phyloP scores from a whole-genome alignment of 2,888 invertebrate species.

The Mythimna albipuncta region DNA sequence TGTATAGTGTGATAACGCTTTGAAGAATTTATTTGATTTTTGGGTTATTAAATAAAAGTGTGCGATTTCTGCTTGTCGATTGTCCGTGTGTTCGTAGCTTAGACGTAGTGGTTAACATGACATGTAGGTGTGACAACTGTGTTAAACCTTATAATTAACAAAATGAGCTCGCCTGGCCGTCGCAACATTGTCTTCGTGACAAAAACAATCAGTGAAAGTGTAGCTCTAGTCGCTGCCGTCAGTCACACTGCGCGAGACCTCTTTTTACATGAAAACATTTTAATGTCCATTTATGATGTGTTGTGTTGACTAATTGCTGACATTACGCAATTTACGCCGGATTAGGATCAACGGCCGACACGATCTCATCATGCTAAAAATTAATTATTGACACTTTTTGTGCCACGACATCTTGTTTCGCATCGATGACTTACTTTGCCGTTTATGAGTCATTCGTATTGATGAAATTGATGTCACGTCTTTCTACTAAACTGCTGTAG shows the following conservation, averaged over 20 bases:
- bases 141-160: constrained; percentile 50
- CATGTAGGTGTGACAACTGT: constrained; percentile 9
- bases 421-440: constrained; percentile 2
- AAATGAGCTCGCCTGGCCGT: constrained; percentile 49
- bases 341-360: constrained; percentile 71
- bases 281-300: constrained; percentile 74
- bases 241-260: constrained; percentile 68
- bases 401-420: background rate
- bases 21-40: background rate
- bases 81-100: background rate
- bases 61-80: constrained; percentile 11
- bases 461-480: constrained; percentile 2
- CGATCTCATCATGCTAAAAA: constrained; percentile 59
- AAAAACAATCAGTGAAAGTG: constrained; percentile 87
- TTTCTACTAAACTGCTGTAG: constrained; percentile 8
- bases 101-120: constrained; percentile 29
- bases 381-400: constrained; percentile 19
- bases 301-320: constrained; percentile 74
- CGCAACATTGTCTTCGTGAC: constrained; percentile 74
- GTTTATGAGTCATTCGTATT: constrained; percentile 15
- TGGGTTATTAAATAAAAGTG: constrained; percentile 10
- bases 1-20: constrained; percentile 18
- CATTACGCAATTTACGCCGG: constrained; percentile 61
- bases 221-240: constrained; percentile 72
- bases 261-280: constrained; percentile 82